Percentiles rank a stretch among this genome's conserved stretches.
Evolutionary conservation across 2,113 vertebrate genomes (phyloP).

Genomic region (Brienomyrus brachyistius): DNA sequence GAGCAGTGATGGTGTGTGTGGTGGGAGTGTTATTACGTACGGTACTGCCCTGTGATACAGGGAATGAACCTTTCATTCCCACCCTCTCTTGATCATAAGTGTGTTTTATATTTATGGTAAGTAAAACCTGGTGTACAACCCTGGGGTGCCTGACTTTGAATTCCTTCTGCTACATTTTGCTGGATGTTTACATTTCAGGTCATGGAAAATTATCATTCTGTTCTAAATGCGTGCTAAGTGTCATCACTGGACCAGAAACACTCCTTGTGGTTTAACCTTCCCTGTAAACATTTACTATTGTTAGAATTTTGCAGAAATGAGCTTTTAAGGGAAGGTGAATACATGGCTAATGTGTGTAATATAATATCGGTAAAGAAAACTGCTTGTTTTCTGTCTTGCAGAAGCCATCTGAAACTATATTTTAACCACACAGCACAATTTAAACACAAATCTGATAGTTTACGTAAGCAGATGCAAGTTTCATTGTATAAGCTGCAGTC

Average conservation of each 20-base stretch:
- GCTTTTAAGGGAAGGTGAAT: background rate
- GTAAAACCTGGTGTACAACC: slow-evolving; percentile 5
- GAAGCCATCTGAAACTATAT: background rate
- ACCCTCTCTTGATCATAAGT: slow-evolving; percentile 42
- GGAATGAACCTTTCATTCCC: slow-evolving; percentile 34
- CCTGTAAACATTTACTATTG: background rate
- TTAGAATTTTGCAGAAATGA: background rate
- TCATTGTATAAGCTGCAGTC: background rate
- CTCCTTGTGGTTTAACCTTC: background rate
- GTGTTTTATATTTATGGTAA: slow-evolving; percentile 35
- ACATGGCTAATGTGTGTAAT: background rate
- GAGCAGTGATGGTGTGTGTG: slow-evolving; percentile 36
- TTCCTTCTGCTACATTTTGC: background rate
- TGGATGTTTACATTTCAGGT: slow-evolving; percentile 5
- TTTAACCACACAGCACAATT: background rate
- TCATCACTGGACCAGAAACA: background rate
- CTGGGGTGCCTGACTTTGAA: background rate
- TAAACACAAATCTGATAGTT: background rate
- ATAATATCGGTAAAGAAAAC: background rate
- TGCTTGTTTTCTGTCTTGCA: background rate
- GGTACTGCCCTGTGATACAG: slow-evolving; percentile 31
- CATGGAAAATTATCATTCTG: background rate
- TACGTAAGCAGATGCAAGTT: background rate
- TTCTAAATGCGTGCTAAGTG: background rate
- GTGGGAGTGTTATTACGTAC: background rate